A percentile compares a stretch with the other conserved stretches of the same genome.
phyloP scores from a whole-genome alignment of 2,113 vertebrate species.

The Setophaga coronata region DNA sequence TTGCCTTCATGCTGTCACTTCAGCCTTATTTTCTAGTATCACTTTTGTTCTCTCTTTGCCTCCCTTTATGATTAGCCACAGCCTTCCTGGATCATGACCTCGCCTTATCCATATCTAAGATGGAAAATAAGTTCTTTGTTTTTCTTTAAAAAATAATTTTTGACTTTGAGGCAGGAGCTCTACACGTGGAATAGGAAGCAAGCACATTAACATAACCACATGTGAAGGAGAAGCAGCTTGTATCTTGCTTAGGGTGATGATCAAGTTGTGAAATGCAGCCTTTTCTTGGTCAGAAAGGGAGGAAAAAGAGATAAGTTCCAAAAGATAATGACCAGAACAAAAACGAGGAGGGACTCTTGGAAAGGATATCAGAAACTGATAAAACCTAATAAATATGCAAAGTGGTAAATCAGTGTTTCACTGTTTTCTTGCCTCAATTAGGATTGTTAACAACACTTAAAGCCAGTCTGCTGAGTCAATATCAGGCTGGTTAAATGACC shows the following conservation, averaged over 20 bases:
- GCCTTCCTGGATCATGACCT: not conserved
- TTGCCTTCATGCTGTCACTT: not conserved
- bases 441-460: not conserved
- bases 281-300: not conserved
- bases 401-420: not conserved
- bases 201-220: not conserved
- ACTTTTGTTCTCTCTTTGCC: not conserved
- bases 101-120: not conserved
- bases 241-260: not conserved
- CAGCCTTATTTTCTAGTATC: not conserved
- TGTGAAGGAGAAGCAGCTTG: not conserved
- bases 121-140: not conserved
- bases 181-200: slow-evolving; percentile 30
- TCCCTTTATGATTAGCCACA: not conserved
- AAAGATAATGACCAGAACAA: not conserved
- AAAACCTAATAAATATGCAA: not conserved
- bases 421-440: not conserved
- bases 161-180: not conserved
- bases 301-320: not conserved
- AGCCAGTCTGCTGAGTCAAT: not conserved
- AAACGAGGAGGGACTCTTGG: not conserved
- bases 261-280: not conserved
- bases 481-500: not conserved
- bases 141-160: not conserved
- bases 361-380: not conserved